phyloP scores from a whole-genome alignment of 2,113 vertebrate genomes.

The Narcine bancroftii region DNA sequence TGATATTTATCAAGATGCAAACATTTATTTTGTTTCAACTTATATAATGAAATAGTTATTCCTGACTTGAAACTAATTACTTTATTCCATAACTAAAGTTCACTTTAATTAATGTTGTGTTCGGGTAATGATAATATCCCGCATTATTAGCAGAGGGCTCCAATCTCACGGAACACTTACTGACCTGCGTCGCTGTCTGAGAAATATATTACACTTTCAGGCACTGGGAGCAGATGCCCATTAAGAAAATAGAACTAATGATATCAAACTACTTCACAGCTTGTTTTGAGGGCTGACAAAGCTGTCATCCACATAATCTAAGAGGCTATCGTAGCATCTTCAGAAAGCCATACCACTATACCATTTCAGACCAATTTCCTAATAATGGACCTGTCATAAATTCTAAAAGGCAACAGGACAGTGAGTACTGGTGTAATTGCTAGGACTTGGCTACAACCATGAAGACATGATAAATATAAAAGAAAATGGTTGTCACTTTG shows the following conservation, averaged over 20 bases:
- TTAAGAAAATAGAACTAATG: slow-evolving; percentile 98
- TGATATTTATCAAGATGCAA: neutral
- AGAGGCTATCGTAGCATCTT: slow-evolving; percentile 79
- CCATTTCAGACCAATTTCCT: slow-evolving; percentile 78
- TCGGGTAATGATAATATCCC: slow-evolving; percentile 35
- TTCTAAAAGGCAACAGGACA: slow-evolving; percentile 77
- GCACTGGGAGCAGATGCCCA: slow-evolving; percentile 74
- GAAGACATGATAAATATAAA: slow-evolving; percentile 88
- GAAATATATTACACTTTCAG: slow-evolving; percentile 77
- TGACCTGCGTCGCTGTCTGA: slow-evolving; percentile 30
- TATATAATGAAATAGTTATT: slow-evolving; percentile 13
- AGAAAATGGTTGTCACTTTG: slow-evolving; percentile 82
- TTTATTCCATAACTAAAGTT: slow-evolving; percentile 29
- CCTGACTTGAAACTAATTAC: neutral
- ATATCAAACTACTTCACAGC: slow-evolving; percentile 91
- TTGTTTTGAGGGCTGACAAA: slow-evolving; percentile 88
- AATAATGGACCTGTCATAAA: slow-evolving; percentile 93
- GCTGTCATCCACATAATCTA: slow-evolving; percentile 92
- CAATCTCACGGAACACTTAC: slow-evolving; percentile 14
- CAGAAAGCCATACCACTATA: slow-evolving; percentile 80
- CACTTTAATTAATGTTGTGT: slow-evolving; percentile 21
- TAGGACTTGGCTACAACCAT: slow-evolving; percentile 55
- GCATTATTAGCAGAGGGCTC: slow-evolving; percentile 21
- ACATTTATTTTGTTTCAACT: slow-evolving; percentile 14
- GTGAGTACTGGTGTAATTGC: slow-evolving; percentile 56